Base-by-base conservation (phyloP, 2,113 vertebrate species). In the Lycaon pictus region DNA sequence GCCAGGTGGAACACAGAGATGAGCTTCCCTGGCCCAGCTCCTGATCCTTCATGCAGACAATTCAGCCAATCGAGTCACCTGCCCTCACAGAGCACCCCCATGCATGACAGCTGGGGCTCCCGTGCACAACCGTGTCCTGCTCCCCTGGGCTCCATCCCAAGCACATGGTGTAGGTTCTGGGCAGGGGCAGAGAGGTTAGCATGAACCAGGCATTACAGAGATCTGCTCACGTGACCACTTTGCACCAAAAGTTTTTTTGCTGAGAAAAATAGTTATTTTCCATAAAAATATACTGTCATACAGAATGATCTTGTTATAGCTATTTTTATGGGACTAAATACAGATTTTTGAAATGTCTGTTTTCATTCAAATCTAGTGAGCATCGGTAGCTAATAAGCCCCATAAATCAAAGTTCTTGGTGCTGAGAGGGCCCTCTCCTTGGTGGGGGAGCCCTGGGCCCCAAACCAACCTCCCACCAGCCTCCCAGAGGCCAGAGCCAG, bases 81-180 rank as follows among this genome's bases (percentile, higher is more conserved):
- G 3, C 22, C 3, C 3, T 25, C 13, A 7, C 12, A 11, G 55
- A 71, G 63, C 17, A 43, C 16, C 77, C 22, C 22, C 2, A 43
- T 1, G 17, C 0, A 2, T 0, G 37, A 0, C 19, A 9, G 15
- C 9, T 0, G 0, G 15, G 32, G 22, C 8, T 22, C 43, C 2
- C 48, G 7, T 29, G 74, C 43, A 29, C 11, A 19, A n/a, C 29
- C 10, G 0, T 15, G 10, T 27, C 9, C 72, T 19, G 32, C n/a
- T n/a, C 32, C 48, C n/a, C 20, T 4, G 25, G 74, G 74, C 43
- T 51, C 74, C 1, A 3, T 17, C 25, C 74, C 74, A 76, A 76
- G 74, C 74, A 16, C 43, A 29, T 25, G 0, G 10, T 0, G 4
- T 0, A 29, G 22, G 48, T 3, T 11, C 56, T 6, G 19, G 48